phyloP scores from a whole-genome alignment of 30 jellyfish, hydroid and myxozoan genomes.

The Turritopsis dohrnii region DNA sequence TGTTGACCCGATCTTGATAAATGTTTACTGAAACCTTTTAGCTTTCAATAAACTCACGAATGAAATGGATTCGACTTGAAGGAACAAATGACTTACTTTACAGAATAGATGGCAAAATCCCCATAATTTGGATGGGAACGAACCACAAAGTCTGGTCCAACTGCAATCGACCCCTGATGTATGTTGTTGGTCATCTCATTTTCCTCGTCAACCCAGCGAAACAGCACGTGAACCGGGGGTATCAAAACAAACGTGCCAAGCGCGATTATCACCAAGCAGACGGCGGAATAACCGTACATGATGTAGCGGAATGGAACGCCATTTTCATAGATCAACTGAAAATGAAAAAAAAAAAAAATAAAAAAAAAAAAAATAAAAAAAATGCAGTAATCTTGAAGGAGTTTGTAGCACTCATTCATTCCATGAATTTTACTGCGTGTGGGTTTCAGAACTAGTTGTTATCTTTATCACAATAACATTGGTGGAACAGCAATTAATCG shows the following conservation, averaged over 20 bases:
- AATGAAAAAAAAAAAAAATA: not conserved
- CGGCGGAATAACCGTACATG: constrained; percentile 37
- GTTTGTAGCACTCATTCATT: too few species aligned
- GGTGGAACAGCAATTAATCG: too few species aligned
- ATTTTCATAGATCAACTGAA: constrained; percentile 62
- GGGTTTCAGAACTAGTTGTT: too few species aligned
- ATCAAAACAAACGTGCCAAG: constrained; percentile 51
- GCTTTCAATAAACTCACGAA: too few species aligned
- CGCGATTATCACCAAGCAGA: constrained; percentile 32
- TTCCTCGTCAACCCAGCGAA: constrained; percentile 30
- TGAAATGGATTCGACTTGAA: not conserved
- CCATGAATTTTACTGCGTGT: too few species aligned
- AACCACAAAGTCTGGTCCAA: constrained; percentile 38
- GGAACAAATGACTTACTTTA: not conserved
- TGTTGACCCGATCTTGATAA: too few species aligned
- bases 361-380: too few species aligned
- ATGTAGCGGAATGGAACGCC: constrained; percentile 55
- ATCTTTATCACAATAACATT: too few species aligned
- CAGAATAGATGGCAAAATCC: not conserved
- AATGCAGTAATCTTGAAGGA: too few species aligned
- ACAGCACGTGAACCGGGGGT: constrained; percentile 27
- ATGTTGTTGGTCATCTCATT: not conserved
- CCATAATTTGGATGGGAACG: constrained; percentile 9
- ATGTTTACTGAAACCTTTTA: too few species aligned
- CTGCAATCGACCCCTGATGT: not conserved